Evolutionary conservation across 2,797 vertebrate species (phyloP), one percentile per base, ranked within the genome.

Genomic region (Botia almorhae): DNA sequence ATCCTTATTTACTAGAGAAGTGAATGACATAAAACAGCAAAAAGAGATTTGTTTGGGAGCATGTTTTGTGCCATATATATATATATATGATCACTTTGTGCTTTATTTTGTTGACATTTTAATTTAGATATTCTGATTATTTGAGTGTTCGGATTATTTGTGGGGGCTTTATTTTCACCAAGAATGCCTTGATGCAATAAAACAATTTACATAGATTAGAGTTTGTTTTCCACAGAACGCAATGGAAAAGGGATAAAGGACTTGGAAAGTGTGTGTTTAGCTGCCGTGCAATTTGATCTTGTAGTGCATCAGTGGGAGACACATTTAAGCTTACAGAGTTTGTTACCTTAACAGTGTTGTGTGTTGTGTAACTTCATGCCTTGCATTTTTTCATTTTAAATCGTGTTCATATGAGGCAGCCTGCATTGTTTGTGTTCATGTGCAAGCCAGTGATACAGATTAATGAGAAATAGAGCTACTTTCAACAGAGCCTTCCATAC

Each of bases 171-270:
- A 39, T 69, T 70, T 75, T 76, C 78, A 76, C 78, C 82, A 72
- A 65, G 67, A 36, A 76, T 76, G 73, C 82, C 82, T 83, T 81
- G 23, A 26, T 77, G 61, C 50, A 29, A 46, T 29, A 33, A 78
- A 70, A 76, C 4, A 7, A 17, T 50, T 51, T 36, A 4, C 4
- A 26, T 53, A 2, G 33, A 43, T 65, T 33, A 29, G 21, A 74
- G 33, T 69, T 19, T 6, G 11, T 14, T 69, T 61, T 72, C 13
- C 26, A 39, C 26, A 14, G 36, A 33, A 78, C 23, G 29, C 43
- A 13, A n/a, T 70, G 26, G 61, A 55, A 53, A 48, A 50, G 21
- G 36, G 56, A 61, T 46, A 29, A 64, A 46, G 46, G 6, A 14
- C 4, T 4, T 53, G 10, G 55, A 68, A 46, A 13, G 72, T 61